A percentile compares a stretch with the other conserved stretches of the same genome.
phyloP scores from a whole-genome alignment of 2,888 invertebrate genomes.

The Oeneis ivallda region DNA sequence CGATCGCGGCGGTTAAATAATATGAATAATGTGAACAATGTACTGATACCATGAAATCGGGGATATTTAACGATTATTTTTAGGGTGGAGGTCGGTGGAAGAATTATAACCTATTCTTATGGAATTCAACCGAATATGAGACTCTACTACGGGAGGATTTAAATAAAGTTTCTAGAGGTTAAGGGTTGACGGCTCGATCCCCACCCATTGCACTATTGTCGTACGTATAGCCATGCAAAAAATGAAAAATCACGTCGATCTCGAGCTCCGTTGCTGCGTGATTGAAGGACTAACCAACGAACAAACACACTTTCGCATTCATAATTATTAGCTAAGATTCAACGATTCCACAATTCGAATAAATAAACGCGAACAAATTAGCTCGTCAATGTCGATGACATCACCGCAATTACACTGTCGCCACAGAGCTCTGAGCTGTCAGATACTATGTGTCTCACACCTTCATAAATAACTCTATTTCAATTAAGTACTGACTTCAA shows the following conservation, averaged over 20 bases:
- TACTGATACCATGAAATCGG: conserved; percentile 6
- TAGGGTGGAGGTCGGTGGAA: neutral
- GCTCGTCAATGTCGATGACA: conserved; percentile 47
- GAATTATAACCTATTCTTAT: neutral
- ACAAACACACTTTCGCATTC: no score
- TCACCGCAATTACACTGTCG: conserved; percentile 44
- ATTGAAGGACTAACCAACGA: no score
- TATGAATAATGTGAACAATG: conserved; percentile 8
- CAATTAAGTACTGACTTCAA: neutral
- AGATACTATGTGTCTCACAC: neutral
- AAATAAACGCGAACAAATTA: conserved; percentile 43
- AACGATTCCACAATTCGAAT: conserved; percentile 41
- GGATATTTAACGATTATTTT: conserved; percentile 6
- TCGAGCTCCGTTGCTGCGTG: no score
- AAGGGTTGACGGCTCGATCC: no score
- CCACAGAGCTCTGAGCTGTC: conserved; percentile 16
- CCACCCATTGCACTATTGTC: no score
- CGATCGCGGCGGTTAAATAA: neutral
- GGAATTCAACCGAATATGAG: neutral
- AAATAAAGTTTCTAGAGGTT: no score
- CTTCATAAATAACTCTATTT: neutral
- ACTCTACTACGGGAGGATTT: no score
- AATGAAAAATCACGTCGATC: no score
- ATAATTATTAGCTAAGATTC: conserved; percentile 25
- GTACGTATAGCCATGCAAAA: no score